Evolutionary conservation across 1,140 invertebrate species (phyloP).

Genomic region (Coenobita brevimanus): DNA sequence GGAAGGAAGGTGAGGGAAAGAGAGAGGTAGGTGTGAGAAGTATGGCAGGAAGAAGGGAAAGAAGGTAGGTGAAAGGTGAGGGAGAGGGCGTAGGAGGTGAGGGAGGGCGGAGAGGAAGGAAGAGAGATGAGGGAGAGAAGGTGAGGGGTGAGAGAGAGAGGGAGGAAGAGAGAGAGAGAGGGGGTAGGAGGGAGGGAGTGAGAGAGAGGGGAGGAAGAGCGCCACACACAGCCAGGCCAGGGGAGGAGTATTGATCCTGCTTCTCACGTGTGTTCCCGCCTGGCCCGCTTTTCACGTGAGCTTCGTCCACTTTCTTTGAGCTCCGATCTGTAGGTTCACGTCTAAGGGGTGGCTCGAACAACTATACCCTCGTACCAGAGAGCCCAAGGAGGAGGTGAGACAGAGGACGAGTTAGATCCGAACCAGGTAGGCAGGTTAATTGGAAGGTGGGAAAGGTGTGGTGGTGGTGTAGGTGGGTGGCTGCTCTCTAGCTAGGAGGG

Average conservation of each 20-base stretch:
- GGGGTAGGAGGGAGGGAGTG: neutral
- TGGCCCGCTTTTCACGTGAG: slow-evolving; percentile 32
- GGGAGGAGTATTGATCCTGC: slow-evolving; percentile 41
- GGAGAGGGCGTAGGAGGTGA: neutral
- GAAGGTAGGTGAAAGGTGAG: neutral
- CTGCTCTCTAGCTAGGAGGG: neutral
- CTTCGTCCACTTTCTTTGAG: slow-evolving; percentile 47
- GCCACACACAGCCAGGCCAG: slow-evolving; percentile 6
- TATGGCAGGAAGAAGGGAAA: too few relatives aligned
- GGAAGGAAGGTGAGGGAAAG: neutral
- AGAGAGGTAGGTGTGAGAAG: neutral
- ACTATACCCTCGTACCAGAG: neutral
- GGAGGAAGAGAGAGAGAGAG: neutral
- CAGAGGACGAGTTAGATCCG: too few relatives aligned
- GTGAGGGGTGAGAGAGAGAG: neutral
- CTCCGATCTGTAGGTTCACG: neutral
- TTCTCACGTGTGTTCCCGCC: slow-evolving; percentile 36
- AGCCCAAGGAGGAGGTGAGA: neutral
- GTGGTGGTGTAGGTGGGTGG: neutral
- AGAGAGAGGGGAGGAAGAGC: neutral
- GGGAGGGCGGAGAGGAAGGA: neutral
- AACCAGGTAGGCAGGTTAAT: too few relatives aligned
- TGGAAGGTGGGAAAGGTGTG: too few relatives aligned
- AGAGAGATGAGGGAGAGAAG: neutral
- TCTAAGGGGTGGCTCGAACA: neutral